Evolutionary conservation across 2,797 vertebrate species (phyloP).

Genomic region (Paguma larvata): DNA sequence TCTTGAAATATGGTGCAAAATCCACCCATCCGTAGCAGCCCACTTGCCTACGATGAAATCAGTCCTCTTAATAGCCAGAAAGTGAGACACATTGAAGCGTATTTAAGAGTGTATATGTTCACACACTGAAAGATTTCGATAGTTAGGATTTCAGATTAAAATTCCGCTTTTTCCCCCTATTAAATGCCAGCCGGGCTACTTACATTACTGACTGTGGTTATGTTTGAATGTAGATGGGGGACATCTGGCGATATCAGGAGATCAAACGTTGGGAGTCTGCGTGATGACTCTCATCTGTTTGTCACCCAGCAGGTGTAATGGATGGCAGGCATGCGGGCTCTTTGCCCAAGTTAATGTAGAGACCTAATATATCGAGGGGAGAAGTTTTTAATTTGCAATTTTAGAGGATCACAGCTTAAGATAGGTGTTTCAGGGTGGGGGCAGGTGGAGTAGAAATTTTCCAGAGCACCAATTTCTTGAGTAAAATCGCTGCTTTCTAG

Average conservation of each 20-base stretch:
- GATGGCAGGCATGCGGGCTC: conserved; percentile 68
- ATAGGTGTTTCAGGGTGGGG: background rate
- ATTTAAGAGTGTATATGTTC: conserved; percentile 44
- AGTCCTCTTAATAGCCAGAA: conserved; percentile 20
- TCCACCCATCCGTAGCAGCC: background rate
- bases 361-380: background rate
- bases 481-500: conserved; percentile 36
- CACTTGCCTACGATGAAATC: background rate
- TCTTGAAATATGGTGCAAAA: background rate
- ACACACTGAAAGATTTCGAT: conserved; percentile 46
- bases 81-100: conserved; percentile 37
- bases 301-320: conserved; percentile 83
- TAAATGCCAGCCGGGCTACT: conserved; percentile 67
- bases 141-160: conserved; percentile 65
- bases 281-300: conserved; percentile 76
- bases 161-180: conserved; percentile 76
- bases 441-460: conserved; percentile 6
- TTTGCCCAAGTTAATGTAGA: conserved; percentile 70
- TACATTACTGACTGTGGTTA: conserved; percentile 74
- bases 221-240: conserved; percentile 80
- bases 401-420: conserved; percentile 30
- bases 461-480: background rate
- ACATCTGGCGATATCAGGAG: conserved; percentile 83
- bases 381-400: background rate
- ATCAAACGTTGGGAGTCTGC: conserved; percentile 75